Base-by-base conservation (phyloP, 2,797 vertebrate species). In the Syngnathus rostellatus region DNA sequence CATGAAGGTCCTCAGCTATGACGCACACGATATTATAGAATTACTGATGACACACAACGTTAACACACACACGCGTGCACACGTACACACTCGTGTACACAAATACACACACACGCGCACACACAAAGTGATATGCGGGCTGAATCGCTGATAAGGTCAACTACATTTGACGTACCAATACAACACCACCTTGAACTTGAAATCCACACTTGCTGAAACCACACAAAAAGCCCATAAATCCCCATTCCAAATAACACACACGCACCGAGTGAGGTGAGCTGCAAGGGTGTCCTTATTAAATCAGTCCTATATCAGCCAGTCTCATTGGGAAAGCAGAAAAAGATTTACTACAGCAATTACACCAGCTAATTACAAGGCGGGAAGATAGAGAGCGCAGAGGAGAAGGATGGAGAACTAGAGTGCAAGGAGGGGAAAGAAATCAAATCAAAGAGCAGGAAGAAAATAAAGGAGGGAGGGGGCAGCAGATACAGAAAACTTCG, bases 341-440 rank as follows among this genome's bases (percentile, higher is more conserved):
- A 91, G 88, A 92, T 91, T 91, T 90, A 91, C 86, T 87, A 87
- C 87, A 85, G 87, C 90, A 90, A 92, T 91, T 91, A 91, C 87
- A 90, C 77, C 69, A 77, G 87, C 88, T 89, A 90, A 91, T 89
- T 90, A 88, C 82, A 83, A 86, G 73, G 82, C 82, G 82, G 79
- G 77, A 73, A 81, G 81, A 77, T 70, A 73, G 81, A 77, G 80
- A 77, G 78, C 79, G 70, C 68, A 12, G 41, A 25, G 75, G 66
- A 74, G 45, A 65, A 57, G 43, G 62, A 63, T 25, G 62, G 76
- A 78, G 81, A 77, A 66, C 71, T 78, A 72, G 76, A 80, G 83
- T 79, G 64, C 72, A 72, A 75, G 78, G 77, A 70, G 78, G 77
- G 70, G 63, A 76, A 61, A 73, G 72, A 82, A 87, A 89, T 88